Evolutionary conservation across 2,797 vertebrate genomes (phyloP), one percentile per base, ranked within the genome.

Genomic region (Coccyzus lansbergi): DNA sequence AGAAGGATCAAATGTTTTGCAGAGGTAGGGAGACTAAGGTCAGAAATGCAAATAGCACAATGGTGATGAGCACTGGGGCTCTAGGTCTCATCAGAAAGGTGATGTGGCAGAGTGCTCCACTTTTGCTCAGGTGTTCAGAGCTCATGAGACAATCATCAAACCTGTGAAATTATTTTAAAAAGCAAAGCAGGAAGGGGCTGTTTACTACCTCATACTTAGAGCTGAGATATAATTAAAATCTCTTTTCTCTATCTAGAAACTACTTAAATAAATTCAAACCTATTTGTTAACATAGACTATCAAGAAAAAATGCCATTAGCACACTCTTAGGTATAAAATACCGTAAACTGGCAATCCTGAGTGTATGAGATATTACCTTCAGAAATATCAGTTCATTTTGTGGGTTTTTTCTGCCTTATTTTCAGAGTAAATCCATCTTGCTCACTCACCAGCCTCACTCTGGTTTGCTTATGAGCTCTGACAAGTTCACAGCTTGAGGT

Each of bases 401-500:
- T 75, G 19, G 21, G 21, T 40, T 78, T 64, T 94, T 91, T 44
- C 84, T 65, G 42, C 34, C 64, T 81, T 87, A 85, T 90, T 95
- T 94, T 60, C n/a, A 82, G 40, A 80, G n/a, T 24, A 44, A 93
- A 83, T 89, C 58, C 58, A 34, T 88, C 79, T 74, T 60, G 10
- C 42, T 75, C 29, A 82, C 34, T 90, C 55, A 78, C 71, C 48
- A 92, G 53, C 71, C 33, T 25, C 1, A 0, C 38, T 91, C 51
- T 55, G 19, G 42, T 71, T 89, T 91, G 36, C 69, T 86, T 83
- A 81, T 65, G 62, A 91, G 58, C 76, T 78, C 82, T 89, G 88
- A 87, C 70, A 92, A 86, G 82, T 86, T 89, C 84, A 69, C 90
- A 95, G 89, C 38, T 69, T 81, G 93, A 90, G 55, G 59, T 29